Evolutionary conservation across 53 echinoderm and acorn worm species (phyloP).

Genomic region (Temnopleurus reevesii): DNA sequence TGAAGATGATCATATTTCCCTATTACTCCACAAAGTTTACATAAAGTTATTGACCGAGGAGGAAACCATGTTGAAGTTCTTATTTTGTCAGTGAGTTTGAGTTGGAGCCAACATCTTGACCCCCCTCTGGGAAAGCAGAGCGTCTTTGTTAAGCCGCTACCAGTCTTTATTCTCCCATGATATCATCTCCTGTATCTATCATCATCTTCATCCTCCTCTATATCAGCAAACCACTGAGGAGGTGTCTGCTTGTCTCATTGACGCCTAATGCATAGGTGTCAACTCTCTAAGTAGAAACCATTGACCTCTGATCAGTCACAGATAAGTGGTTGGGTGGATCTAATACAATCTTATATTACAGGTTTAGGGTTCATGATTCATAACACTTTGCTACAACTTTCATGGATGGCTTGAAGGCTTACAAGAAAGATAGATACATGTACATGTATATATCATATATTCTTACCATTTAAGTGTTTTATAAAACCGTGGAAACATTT

Average conservation of each 20-base stretch:
- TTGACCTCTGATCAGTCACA: neutral
- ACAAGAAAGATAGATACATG: no score
- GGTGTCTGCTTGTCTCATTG: neutral
- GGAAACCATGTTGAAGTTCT: neutral
- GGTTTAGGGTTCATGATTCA: slow-evolving; percentile 36
- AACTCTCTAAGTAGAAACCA: neutral
- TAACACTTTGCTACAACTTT: no score
- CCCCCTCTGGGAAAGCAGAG: slow-evolving; percentile 29
- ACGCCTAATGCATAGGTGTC: neutral
- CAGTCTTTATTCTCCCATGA: slow-evolving; percentile 15
- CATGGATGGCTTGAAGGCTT: no score
- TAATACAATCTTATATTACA: no score
- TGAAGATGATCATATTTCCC: slow-evolving; percentile 21
- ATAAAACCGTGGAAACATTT: no score
- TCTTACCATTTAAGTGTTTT: no score
- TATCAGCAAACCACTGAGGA: neutral
- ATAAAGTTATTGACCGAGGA: slow-evolving; percentile 20
- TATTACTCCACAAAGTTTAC: slow-evolving; percentile 20
- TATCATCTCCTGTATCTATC: neutral
- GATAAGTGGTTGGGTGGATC: neutral
- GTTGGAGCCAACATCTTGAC: slow-evolving; percentile 30
- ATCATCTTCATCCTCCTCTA: neutral
- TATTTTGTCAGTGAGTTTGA: neutral
- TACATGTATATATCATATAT: no score
- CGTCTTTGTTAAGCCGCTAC: neutral